Evolutionary conservation across 2,888 invertebrate species (phyloP), one percentile per base, ranked within the genome.

Genomic region (Clivina fossor): DNA sequence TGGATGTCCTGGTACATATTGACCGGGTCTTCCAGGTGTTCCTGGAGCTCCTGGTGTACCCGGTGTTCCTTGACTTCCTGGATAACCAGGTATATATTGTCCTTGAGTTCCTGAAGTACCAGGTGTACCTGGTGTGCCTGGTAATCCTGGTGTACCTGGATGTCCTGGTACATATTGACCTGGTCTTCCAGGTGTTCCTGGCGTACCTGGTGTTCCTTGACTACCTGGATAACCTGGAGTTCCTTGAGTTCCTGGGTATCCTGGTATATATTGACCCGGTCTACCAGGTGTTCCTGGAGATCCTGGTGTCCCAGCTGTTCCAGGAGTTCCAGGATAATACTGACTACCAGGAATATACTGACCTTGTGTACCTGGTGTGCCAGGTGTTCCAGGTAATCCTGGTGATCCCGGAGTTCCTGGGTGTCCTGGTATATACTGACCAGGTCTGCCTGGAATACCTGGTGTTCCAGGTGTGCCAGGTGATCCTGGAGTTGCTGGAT

Each of bases 1-100:
- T 26, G 59, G 58, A 30, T 69, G 69, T 16, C 73, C 72, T 28
- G 68, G 67, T 15, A 67, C 67, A 5, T 70, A 69, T 37, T 65
- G 65, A 8, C 68, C 69, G 46, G 73, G 71, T 33, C 61, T 63
- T 8, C 69, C 71, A n/a, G 72, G 72, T 13, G 61, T 62, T 33
- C 66, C 69, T 26, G 71, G 72, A 18, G 61, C 60, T 46, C 65
- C 68, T 37, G 66, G 63, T 55, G 58, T 51, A 50, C 62, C 63
- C 40, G 62, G 58, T 47, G 35, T 51, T 8, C 58, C 59, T 41
- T 58, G 78, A 75, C 16, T 56, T 9, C 50, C 56, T 19, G 60
- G 59, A 11, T 41, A 30, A 18, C 55, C 54, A 13, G 60, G 57
- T 50, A 38, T 58, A 28, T 44, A 46, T 37, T 63, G 63, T 58